Evolutionary conservation across 2,113 vertebrate species (phyloP).

Genomic region (Strigops habroptila): DNA sequence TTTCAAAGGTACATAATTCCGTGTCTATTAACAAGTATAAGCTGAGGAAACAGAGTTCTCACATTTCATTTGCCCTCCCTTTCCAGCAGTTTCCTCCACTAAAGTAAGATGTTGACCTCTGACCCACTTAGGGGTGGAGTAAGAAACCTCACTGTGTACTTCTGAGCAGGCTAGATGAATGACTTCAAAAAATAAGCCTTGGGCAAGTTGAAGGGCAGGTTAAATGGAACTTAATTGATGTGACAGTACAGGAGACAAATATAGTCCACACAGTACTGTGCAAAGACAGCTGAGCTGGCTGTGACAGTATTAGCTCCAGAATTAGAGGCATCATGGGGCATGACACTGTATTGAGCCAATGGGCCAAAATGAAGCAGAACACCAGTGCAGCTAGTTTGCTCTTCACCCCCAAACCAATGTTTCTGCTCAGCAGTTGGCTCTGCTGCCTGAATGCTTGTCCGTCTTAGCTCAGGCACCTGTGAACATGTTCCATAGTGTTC

Average conservation of each 20-base stretch:
- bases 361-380: not conserved
- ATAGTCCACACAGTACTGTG: not conserved
- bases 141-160: not conserved
- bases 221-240: conserved; percentile 34
- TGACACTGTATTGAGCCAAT: not conserved
- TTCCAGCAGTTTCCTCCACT: not conserved
- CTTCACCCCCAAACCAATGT: not conserved
- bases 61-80: not conserved
- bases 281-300: conserved; percentile 9
- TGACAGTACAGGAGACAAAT: not conserved
- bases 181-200: conserved; percentile 33
- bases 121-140: not conserved
- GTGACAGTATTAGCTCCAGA: not conserved
- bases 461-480: not conserved
- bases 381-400: not conserved
- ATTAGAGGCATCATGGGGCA: not conserved
- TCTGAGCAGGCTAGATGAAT: not conserved
- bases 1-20: not conserved
- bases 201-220: conserved; percentile 48
- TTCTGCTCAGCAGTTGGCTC: not conserved
- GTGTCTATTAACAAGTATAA: not conserved
- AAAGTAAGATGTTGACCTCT: not conserved
- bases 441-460: not conserved
- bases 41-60: not conserved
- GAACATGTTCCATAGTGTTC: not conserved